Conservation (phyloP, 2,113 vertebrate species). For the Sapayoa aenigma region DNA sequence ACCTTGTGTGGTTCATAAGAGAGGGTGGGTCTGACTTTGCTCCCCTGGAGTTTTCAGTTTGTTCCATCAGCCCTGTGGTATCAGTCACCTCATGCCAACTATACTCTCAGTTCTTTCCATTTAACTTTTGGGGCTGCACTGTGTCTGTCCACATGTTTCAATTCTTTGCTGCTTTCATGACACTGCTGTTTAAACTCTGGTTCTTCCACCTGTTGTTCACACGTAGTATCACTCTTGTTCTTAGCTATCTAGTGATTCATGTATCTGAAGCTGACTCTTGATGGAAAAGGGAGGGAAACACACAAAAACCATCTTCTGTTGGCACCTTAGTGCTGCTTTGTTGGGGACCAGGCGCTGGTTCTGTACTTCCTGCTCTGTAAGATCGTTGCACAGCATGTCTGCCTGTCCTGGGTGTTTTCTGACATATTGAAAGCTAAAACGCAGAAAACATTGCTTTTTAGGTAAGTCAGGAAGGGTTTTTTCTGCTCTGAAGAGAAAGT, state of each 20-base stretch:
- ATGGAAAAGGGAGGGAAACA: neutral
- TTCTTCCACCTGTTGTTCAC: neutral
- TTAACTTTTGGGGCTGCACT: neutral
- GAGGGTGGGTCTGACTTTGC: neutral
- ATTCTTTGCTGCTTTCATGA: neutral
- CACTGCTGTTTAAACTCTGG: neutral
- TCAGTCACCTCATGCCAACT: too few relatives aligned
- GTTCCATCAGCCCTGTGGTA: too few relatives aligned
- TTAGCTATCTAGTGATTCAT: fast-evolving
- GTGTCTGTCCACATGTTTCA: neutral
- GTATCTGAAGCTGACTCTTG: neutral
- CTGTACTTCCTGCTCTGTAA: fast-evolving
- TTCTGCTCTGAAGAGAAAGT: neutral
- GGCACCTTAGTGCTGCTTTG: neutral
- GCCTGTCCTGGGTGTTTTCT: neutral
- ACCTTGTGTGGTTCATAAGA: neutral
- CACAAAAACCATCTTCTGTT: too few relatives aligned
- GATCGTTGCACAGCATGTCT: fast-evolving
- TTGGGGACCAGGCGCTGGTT: neutral
- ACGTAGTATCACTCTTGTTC: fast-evolving
- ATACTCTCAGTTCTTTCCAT: fast-evolving
- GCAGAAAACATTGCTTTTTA: neutral
- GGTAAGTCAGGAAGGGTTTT: neutral
- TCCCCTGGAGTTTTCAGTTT: neutral
- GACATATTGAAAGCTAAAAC: neutral